Evolutionary conservation across 2,888 invertebrate genomes (phyloP).

Genomic region (Drosophila subquinaria): DNA sequence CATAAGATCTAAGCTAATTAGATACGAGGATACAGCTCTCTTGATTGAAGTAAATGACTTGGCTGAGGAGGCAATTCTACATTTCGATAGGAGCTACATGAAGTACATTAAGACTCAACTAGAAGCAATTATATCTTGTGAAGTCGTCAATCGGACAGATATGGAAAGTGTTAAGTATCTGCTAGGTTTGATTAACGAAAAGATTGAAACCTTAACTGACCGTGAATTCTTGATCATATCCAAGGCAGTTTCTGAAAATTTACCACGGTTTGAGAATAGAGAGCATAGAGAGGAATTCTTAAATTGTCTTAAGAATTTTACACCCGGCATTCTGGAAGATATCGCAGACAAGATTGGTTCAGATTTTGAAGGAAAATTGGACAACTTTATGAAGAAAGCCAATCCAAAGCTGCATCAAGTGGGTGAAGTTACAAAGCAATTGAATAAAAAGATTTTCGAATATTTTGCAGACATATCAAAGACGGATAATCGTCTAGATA

Average conservation of each 20-base stretch:
- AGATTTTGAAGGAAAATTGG: not conserved
- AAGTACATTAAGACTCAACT: not conserved
- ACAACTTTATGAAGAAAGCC: not conserved
- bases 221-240: not conserved
- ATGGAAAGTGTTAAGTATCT: not conserved
- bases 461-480: not conserved
- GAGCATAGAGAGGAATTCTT: not conserved
- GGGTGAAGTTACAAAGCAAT: too few species aligned
- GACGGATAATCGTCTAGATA: not conserved
- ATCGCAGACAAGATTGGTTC: not conserved
- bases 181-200: not conserved
- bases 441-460: not conserved
- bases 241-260: not conserved
- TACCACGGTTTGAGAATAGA: not conserved
- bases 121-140: not conserved
- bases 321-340: not conserved
- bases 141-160: not conserved
- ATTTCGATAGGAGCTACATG: not conserved
- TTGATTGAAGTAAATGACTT: not conserved
- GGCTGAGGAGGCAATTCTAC: not conserved
- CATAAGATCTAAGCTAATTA: not conserved
- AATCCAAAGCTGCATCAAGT: not conserved
- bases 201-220: not conserved
- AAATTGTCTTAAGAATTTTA: not conserved
- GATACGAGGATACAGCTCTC: not conserved